phyloP scores from a whole-genome alignment of 2,888 invertebrate species.

The Hydroisotoma schaefferi region DNA sequence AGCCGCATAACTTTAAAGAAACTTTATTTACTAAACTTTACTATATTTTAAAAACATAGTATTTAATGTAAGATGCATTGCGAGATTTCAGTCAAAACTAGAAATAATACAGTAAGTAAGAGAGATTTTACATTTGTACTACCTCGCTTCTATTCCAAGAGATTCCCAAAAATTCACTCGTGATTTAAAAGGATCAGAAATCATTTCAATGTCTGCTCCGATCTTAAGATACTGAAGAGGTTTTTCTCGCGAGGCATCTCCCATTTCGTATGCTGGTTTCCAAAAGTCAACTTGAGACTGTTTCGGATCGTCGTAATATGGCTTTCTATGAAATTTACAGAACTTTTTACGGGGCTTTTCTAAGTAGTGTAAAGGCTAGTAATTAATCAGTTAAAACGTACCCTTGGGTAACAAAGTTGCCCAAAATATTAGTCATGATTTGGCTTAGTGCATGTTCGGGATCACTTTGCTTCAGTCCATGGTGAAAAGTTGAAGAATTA shows the following conservation, averaged over 20 bases:
- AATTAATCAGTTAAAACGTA: slow-evolving; percentile 7
- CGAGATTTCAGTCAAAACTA: neutral
- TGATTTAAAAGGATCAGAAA: slow-evolving; percentile 24
- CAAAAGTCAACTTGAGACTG: slow-evolving; percentile 11
- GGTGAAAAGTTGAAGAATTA: slow-evolving; percentile 36
- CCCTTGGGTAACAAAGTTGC: slow-evolving; percentile 31
- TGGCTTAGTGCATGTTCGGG: slow-evolving; percentile 26
- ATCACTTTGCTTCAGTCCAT: slow-evolving; percentile 34
- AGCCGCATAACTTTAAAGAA: neutral
- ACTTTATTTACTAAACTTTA: neutral
- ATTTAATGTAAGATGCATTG: neutral
- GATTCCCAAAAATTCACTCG: slow-evolving; percentile 35
- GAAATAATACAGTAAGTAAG: neutral
- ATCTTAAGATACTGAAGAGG: slow-evolving; percentile 22
- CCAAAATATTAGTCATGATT: slow-evolving; percentile 32
- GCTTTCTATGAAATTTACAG: no score
- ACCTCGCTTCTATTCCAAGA: slow-evolving; percentile 11
- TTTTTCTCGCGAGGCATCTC: neutral
- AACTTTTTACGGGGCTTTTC: no score
- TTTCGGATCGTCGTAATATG: neutral
- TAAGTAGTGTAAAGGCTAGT: neutral
- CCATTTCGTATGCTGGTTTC: slow-evolving; percentile 22
- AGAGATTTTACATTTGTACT: neutral
- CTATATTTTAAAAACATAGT: neutral
- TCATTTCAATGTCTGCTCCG: slow-evolving; percentile 25